Conservation (phyloP, 2,797 vertebrate species). For the Schizopygopsis malacanthus region DNA sequence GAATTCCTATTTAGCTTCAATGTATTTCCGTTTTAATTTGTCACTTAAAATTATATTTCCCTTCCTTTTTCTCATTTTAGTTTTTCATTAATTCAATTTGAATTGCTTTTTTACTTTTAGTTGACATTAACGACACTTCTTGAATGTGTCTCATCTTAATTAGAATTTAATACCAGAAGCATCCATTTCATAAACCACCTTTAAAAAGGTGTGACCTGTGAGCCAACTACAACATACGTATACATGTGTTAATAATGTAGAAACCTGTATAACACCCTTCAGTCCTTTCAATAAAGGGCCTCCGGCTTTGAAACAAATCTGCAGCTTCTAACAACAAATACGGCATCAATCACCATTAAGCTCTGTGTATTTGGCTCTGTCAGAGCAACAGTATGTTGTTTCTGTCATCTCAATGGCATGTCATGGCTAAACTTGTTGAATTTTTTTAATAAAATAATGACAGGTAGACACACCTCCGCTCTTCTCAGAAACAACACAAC, state of each 20-base stretch:
- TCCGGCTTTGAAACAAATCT: slow-evolving; percentile 8
- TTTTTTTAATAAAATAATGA: background rate
- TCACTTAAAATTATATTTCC: background rate
- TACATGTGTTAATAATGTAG: background rate
- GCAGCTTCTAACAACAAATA: slow-evolving; percentile 31
- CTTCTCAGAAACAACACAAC: background rate
- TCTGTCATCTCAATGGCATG: slow-evolving; percentile 27
- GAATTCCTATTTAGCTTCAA: background rate
- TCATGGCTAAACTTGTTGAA: background rate
- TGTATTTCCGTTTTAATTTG: background rate
- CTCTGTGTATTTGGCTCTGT: background rate
- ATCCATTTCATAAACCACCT: background rate
- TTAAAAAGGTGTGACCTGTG: background rate
- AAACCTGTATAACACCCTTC: background rate
- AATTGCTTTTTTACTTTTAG: background rate
- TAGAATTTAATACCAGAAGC: background rate
- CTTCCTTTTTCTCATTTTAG: background rate
- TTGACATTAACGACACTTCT: background rate
- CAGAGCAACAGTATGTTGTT: background rate
- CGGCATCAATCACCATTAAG: slow-evolving; percentile 8
- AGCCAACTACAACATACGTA: background rate
- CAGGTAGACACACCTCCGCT: background rate
- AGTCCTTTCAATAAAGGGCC: slow-evolving; percentile 2
- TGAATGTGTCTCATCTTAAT: background rate
- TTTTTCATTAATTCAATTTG: background rate